phyloP scores from a whole-genome alignment of 2,888 invertebrate species.

The Gerris lacustris region DNA sequence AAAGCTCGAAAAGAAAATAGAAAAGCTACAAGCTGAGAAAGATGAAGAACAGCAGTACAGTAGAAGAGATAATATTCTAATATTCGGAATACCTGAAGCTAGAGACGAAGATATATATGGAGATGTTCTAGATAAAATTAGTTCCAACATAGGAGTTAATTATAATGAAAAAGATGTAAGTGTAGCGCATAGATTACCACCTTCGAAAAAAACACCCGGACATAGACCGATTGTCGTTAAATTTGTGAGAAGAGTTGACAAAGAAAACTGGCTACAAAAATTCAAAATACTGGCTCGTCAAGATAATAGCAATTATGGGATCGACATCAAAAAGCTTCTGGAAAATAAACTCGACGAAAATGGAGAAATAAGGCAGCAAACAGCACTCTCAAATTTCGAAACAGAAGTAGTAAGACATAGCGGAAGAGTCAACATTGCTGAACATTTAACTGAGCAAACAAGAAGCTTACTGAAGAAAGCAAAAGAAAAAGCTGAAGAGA shows the following conservation, averaged over 20 bases:
- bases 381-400: background rate
- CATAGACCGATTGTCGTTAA: too few species aligned
- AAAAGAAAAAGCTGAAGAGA: slow-evolving; percentile 11
- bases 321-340: background rate
- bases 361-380: background rate
- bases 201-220: background rate
- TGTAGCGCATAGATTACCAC: background rate
- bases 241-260: background rate
- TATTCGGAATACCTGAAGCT: background rate
- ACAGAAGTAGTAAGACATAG: background rate
- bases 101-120: background rate
- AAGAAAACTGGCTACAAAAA: background rate
- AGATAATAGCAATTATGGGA: background rate
- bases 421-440: background rate
- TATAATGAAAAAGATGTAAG: background rate
- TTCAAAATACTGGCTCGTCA: background rate
- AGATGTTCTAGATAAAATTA: background rate
- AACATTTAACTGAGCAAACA: background rate
- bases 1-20: background rate
- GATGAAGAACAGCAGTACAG: background rate
- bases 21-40: background rate
- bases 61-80: background rate
- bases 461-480: background rate
- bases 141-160: background rate
- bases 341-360: background rate